Evolutionary conservation across 1,140 invertebrate genomes (phyloP), one percentile per base, ranked within the genome.

Genomic region (Latrodectus geometricus): DNA sequence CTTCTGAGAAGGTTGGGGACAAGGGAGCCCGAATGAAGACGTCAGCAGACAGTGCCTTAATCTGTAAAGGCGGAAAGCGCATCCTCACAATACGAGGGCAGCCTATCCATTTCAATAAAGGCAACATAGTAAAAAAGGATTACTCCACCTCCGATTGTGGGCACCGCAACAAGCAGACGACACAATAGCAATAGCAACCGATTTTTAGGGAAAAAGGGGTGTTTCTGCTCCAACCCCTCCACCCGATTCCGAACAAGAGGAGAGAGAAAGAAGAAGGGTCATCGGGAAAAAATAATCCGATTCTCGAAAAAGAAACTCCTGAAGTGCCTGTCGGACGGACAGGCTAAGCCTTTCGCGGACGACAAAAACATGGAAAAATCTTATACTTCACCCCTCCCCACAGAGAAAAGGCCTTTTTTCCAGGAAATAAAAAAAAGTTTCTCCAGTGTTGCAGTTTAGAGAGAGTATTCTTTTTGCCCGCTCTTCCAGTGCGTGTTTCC

Each of bases 381-480:
- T 80, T 52, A 20, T 17, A 15, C 56, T 70, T 14, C 20, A 12
- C 56, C 68, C 66, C 78, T 21, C 23, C 56, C 12, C 8, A 65
- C n/a, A 61, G 17, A 61, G 17, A 61, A 61, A 17, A 17, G 11
- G 11, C 17, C 17, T 61, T 61, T 61, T 17, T 61, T 61, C 54
- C 11, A 61, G 54, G 54, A 61, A 61, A 61, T 61, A 61, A 61
- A 61, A 61, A 61, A 61, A 61, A 61, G 17, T 52, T 49, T 70
- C 21, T 52, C 61, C 76, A 78, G 15, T 68, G 78, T 70, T 35
- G 52, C n/a, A 66, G 56, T 61, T 76, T n/a, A 12, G 76, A 76
- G 54, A 80, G 78, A 49, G 78, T 70, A 80, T 80, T 70, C 77
- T 80, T 80, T 80, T 80, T 80, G 49, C 65, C 68, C 68, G 70